These are phyloP conservation scores for Catalaphyllia jardinei DNA, from an alignment of 64 coral and sea anemone genomes.

Conservation along the genomic window DNA sequence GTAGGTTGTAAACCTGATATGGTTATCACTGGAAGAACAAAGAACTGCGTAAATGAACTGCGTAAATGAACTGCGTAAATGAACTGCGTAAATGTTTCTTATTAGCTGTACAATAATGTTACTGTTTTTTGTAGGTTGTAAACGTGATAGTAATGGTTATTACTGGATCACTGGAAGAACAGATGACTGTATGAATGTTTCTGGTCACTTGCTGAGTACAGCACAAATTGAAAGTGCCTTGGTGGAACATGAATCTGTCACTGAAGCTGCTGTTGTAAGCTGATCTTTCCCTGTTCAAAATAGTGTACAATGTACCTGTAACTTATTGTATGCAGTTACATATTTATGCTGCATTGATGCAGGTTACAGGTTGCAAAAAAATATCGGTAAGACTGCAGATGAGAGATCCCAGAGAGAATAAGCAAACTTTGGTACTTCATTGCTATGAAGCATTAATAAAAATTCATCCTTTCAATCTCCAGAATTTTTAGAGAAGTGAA, in stretches of 20 bases:
- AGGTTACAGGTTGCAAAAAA: no score
- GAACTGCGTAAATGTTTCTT: background rate
- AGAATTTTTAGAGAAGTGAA: no score
- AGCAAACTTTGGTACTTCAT: no score
- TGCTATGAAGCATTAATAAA: no score
- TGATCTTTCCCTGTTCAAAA: background rate
- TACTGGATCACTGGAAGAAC: constrained; percentile 95
- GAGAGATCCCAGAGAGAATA: no score
- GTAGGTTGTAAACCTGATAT: no score
- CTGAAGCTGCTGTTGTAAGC: constrained; percentile 95
- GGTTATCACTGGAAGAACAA: no score
- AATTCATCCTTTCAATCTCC: no score
- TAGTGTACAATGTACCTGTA: background rate
- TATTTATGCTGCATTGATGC: no score
- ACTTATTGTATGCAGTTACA: background rate
- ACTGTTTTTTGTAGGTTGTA: constrained; percentile 58
- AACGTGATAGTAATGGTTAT: constrained; percentile 86
- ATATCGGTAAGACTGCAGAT: no score
- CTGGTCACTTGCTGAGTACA: constrained; percentile 90
- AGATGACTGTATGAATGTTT: constrained; percentile 99
- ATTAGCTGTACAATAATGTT: background rate
- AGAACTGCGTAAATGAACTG: background rate
- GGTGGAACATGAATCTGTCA: constrained; percentile 87
- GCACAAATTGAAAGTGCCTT: constrained; percentile 94
- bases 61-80: no score